Evolutionary conservation across 1,140 invertebrate species (phyloP).

Genomic region (Rhopalosiphum maidis): DNA sequence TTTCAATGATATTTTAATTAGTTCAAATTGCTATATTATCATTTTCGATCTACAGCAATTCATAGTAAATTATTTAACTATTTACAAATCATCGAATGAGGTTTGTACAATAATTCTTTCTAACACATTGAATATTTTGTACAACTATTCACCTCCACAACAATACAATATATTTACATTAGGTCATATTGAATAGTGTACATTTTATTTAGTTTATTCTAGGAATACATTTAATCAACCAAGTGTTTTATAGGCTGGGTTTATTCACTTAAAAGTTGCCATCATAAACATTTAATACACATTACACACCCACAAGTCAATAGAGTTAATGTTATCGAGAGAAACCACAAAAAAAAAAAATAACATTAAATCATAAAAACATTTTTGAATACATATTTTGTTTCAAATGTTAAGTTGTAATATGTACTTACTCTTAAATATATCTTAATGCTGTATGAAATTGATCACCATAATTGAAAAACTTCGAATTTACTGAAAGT

Average conservation of each 20-base stretch:
- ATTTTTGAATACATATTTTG: not conserved
- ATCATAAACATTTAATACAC: not conserved
- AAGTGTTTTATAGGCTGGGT: not conserved
- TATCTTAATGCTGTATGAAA: not conserved
- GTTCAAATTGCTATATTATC: not conserved
- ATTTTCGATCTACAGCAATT: not conserved
- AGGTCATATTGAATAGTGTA: not conserved
- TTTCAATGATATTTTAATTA: not conserved
- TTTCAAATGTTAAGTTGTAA: not conserved
- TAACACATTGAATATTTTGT: not conserved
- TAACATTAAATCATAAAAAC: too few relatives aligned
- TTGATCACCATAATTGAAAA: not conserved
- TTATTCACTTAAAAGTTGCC: not conserved
- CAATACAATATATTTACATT: not conserved
- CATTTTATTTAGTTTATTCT: not conserved
- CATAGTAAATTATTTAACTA: not conserved
- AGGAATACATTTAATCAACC: not conserved
- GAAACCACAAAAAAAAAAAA: not conserved
- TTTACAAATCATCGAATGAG: not conserved
- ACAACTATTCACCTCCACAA: not conserved
- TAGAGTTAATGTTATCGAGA: not conserved
- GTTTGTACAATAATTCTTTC: not conserved
- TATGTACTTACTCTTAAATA: constrained; percentile 26
- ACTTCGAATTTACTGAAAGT: not conserved
- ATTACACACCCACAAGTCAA: not conserved